Evolutionary conservation across 1,140 invertebrate species (phyloP), one percentile per base, ranked within the genome.

Genomic region (Drosophila repleta): DNA sequence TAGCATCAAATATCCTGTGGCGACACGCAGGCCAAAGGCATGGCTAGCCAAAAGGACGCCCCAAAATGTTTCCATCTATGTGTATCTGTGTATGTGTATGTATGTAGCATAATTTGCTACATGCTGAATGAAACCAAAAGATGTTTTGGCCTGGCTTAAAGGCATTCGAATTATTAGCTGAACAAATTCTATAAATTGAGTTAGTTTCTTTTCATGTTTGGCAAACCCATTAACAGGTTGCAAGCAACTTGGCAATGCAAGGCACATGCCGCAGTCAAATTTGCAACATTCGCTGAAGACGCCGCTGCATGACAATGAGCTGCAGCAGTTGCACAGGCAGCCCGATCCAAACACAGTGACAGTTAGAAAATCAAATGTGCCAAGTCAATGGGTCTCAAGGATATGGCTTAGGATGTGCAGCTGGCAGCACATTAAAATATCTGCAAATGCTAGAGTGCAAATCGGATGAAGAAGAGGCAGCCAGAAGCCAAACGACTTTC

Each of bases 381-480:
- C 52, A 51, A 63, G 57, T 39, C 56, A 66, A 63, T 43, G 32
- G 57, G 26, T 45, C 37, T 15, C 35, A 71, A 49, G 46, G 43
- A 56, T 70, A 56, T 37, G 39, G 32, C 32, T 57, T 35, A 41
- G 49, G 63, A 87, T 78, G 68, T 75, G 78, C 74, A 66, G 64
- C 56, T 75, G 76, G 78, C 52, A 85, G 82, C 78, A 87, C 74
- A 85, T 85, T 85, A 87, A 87, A 82, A 85, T 85, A 78, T 75
- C 45, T 74, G 62, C 74, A 67, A 77, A 41, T 60, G 78, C 58
- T 46, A 53, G 41, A 62, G 37, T 63, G 70, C 70, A 63, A 81
- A 67, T 80, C 52, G 41, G 65, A 60, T 70, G 81, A 64, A 61
- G 71, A 63, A 46, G 41, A 43, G 52, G 62, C 45, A 24, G 20